Evolutionary conservation across 2,113 vertebrate genomes (phyloP), one percentile per base, ranked within the genome.

Genomic region (Laticauda laticaudata): DNA sequence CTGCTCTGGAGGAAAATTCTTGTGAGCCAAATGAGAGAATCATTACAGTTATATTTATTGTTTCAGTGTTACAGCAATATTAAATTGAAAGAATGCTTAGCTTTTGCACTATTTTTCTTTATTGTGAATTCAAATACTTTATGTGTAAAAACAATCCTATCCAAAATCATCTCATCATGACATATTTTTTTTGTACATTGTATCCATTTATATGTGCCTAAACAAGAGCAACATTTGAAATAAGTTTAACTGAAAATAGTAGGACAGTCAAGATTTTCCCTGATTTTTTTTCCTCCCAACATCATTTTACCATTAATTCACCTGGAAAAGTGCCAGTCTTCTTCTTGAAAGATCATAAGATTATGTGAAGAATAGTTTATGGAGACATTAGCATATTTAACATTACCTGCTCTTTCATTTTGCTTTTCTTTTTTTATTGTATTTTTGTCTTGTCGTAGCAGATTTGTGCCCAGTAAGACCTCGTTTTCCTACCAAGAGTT

Each of bases 21-120:
- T 61, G 55, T 94, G 3, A 88, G 87, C 85, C 29, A 64, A 61
- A 95, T 94, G 96, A 95, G 61, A 94, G 53, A 87, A 96, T 96
- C 57, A 55, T 93, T 11, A 92, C 24, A 88, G 9, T 95, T 95
- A 94, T 53, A 75, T 91, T 96, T 95, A 94, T 93, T 90, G 48
- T 51, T 94, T 93, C 94, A 95, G 59, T 92, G 11, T 69, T 93
- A 48, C 96, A 97, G 20, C 92, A 91, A 87, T 95, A 64, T 39
- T 88, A 88, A 15, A 20, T 89, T 96, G 96, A 94, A 95, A 95
- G 1, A 90, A 95, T 23, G 56, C 93, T 11, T 2, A 45, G 53
- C 69, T 95, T 48, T 95, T 57, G 45, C 85, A 53, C 92, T 95
- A 39, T 43, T 45, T 39, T 2, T 2, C 29, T 11, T 5, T 8